Conservation (phyloP, 2,888 invertebrate genomes). For the Hyles lineata region DNA sequence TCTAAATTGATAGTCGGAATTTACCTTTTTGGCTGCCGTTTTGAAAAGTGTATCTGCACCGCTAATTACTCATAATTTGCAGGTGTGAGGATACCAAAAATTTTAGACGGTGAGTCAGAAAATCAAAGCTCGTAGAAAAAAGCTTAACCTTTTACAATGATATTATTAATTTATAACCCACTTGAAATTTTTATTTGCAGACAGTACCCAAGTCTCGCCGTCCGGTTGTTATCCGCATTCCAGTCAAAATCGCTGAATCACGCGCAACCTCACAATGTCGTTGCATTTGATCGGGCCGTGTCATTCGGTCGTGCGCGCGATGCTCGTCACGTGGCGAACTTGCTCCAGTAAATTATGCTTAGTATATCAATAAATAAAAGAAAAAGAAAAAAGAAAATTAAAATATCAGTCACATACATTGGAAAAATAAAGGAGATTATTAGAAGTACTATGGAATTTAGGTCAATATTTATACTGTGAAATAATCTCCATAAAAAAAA, state of each 20-base stretch:
- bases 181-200: slow-evolving; percentile 34
- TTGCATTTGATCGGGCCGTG: not conserved
- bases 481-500: no score
- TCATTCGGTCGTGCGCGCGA: slow-evolving; percentile 1
- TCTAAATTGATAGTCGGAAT: no score
- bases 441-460: no score
- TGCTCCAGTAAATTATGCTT: not conserved
- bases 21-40: no score
- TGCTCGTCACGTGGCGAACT: not conserved
- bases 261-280: slow-evolving; percentile 41
- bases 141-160: not conserved
- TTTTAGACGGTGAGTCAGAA: no score
- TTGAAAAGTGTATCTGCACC: no score
- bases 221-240: slow-evolving; percentile 52
- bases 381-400: no score
- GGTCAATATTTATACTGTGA: no score
- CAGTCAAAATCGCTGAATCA: slow-evolving; percentile 49
- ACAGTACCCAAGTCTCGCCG: slow-evolving; percentile 37
- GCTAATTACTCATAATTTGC: no score
- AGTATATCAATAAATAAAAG: not conserved
- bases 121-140: not conserved
- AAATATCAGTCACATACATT: no score
- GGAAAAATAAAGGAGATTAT: no score
- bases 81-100: no score
- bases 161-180: not conserved